These are phyloP conservation scores for Nothoprocta perdicaria DNA, from an alignment of 2,113 vertebrate species.

Conservation along the genomic window DNA sequence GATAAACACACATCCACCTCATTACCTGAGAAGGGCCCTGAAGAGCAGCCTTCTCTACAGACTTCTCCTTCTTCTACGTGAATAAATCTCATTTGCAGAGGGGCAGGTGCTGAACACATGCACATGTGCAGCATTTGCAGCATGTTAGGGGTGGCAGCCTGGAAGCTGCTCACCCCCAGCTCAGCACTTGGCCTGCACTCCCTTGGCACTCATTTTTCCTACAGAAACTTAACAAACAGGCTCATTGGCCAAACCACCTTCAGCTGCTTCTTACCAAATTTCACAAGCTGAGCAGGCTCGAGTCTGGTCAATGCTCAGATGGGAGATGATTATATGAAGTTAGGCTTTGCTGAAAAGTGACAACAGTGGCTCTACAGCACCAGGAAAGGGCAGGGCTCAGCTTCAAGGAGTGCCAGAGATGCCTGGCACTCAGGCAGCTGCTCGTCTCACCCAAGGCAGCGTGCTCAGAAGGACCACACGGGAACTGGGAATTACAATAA, in stretches of 20 bases:
- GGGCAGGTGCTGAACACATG: not conserved
- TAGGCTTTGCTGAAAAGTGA: not conserved
- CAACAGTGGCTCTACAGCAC: not conserved
- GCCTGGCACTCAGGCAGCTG: not conserved
- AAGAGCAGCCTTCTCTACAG: not conserved
- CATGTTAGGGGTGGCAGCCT: not conserved
- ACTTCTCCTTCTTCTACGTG: not conserved
- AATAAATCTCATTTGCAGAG: not conserved
- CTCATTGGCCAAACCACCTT: slow-evolving; percentile 36
- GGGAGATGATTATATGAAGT: not conserved
- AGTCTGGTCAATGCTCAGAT: not conserved
- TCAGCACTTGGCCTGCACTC: not conserved
- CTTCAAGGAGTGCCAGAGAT: not conserved
- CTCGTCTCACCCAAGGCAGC: not conserved
- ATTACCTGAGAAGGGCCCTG: slow-evolving; percentile 24
- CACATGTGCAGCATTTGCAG: not conserved
- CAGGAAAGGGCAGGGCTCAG: not conserved
- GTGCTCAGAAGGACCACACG: not conserved
- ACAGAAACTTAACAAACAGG: slow-evolving; percentile 28
- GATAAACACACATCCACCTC: slow-evolving; percentile 26
- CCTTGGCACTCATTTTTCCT: slow-evolving; percentile 38
- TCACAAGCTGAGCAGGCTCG: slow-evolving; percentile 21
- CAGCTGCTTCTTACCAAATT: slow-evolving; percentile 39
- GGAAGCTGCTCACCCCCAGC: slow-evolving; percentile 1
- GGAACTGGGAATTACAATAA: not conserved